Evolutionary conservation across 2,888 invertebrate genomes (phyloP).

Genomic region (Cyaniris semiargus): DNA sequence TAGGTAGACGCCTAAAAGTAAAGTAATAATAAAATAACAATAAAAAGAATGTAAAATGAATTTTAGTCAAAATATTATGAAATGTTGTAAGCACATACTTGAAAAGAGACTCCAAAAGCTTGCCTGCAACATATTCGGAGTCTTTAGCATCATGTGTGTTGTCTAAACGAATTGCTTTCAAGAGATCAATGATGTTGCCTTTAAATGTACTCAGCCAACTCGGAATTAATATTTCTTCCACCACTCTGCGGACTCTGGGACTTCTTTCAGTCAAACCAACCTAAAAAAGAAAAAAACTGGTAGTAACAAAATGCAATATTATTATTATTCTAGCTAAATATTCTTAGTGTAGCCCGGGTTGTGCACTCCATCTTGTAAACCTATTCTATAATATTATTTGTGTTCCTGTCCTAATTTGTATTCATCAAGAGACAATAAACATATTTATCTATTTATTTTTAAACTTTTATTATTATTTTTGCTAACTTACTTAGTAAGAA

Average conservation of each 20-base stretch:
- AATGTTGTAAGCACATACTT: constrained; percentile 55
- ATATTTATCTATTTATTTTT: no score
- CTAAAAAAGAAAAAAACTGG: neutral
- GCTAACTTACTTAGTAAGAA: no score
- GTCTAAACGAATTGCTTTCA: constrained; percentile 88
- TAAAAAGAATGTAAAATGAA: neutral
- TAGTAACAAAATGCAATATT: neutral
- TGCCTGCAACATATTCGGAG: constrained; percentile 74
- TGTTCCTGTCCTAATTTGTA: no score
- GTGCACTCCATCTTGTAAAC: no score
- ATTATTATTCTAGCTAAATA: neutral
- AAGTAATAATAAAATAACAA: neutral
- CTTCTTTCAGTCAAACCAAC: constrained; percentile 74
- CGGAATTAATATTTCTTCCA: constrained; percentile 82
- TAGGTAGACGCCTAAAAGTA: constrained; percentile 62
- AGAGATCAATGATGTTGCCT: constrained; percentile 85
- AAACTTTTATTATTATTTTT: neutral
- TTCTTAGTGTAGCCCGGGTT: no score
- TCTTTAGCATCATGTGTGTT: constrained; percentile 73
- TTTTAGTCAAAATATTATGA: no score
- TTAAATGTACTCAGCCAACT: constrained; percentile 88
- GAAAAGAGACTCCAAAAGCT: constrained; percentile 71
- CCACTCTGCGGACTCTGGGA: constrained; percentile 69
- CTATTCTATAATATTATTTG: no score
- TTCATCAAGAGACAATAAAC: no score